Percentiles rank a stretch among this genome's conserved stretches.
phyloP scores from a whole-genome alignment of 2,797 vertebrate genomes.

The Artibeus jamaicensis region DNA sequence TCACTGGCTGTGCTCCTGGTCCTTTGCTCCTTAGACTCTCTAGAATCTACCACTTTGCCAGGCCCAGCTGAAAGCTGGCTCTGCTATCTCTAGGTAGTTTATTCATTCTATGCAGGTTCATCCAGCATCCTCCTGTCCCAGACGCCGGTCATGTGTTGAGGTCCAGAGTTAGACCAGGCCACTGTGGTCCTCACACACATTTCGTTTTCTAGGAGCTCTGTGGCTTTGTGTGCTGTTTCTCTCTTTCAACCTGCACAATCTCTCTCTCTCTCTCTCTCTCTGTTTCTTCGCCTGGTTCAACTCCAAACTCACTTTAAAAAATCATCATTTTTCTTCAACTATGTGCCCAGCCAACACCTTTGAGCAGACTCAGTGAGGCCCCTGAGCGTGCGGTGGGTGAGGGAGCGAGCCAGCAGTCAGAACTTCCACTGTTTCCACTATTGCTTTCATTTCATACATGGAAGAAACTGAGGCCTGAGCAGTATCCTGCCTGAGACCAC shows the following conservation, averaged over 20 bases:
- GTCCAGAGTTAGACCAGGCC: fast-evolving
- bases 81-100: not conserved
- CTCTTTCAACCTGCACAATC: not conserved
- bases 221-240: not conserved
- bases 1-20: not conserved
- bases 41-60: not conserved
- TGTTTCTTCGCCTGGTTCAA: not conserved
- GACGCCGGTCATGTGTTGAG: not conserved
- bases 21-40: fast-evolving
- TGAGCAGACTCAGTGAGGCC: fast-evolving
- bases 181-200: too few relatives aligned
- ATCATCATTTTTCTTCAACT: not conserved
- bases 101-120: not conserved
- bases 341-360: fast-evolving
- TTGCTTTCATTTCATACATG: not conserved
- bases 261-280: not conserved
- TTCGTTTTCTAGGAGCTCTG: fast-evolving
- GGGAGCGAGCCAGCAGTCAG: not conserved
- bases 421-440: too few relatives aligned
- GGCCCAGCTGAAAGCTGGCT: not conserved
- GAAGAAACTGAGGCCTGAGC: not conserved
- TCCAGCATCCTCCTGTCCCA: not conserved
- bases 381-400: not conserved
- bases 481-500: not conserved
- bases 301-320: not conserved